Conservation (phyloP, 2,797 vertebrate genomes). For the Pantherophis alleghaniensis region DNA sequence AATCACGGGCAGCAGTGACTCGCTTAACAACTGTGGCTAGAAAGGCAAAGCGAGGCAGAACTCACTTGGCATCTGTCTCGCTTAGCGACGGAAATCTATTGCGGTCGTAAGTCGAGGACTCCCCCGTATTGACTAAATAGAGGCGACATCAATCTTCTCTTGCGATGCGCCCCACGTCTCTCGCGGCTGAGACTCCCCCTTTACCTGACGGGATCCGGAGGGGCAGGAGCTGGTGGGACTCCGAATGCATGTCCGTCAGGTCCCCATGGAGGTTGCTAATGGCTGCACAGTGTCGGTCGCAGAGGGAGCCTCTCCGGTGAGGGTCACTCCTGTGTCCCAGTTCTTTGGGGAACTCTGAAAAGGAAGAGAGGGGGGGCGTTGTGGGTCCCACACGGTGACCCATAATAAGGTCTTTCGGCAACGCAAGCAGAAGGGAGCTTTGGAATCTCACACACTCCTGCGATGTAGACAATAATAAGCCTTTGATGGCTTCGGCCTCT, state of each 20-base stretch:
- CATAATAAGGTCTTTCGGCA: too few relatives aligned
- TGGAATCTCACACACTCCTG: not conserved
- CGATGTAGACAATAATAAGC: not conserved
- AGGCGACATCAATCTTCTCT: not conserved
- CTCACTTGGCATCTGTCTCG: fast-evolving
- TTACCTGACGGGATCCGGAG: constrained; percentile 66
- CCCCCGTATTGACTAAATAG: too few relatives aligned
- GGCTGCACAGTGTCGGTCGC: constrained; percentile 58
- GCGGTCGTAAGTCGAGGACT: not conserved
- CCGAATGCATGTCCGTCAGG: constrained; percentile 58
- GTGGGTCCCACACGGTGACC: fast-evolving
- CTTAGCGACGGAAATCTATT: not conserved
- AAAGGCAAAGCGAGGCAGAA: not conserved
- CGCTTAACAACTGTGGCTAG: not conserved
- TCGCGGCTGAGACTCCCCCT: not conserved
- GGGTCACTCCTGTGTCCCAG: constrained; percentile 43
- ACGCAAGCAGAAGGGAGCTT: too few relatives aligned
- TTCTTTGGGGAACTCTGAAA: constrained; percentile 70
- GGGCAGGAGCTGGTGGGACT: constrained; percentile 68
- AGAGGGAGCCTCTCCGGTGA: constrained; percentile 60
- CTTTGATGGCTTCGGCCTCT: too few relatives aligned
- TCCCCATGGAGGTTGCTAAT: constrained; percentile 56
- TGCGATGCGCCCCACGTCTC: not conserved
- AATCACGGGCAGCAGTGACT: too few relatives aligned
- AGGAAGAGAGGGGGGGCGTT: fast-evolving